Conservation (phyloP, 2,113 vertebrate genomes). For the Lepidothrix coronata region DNA sequence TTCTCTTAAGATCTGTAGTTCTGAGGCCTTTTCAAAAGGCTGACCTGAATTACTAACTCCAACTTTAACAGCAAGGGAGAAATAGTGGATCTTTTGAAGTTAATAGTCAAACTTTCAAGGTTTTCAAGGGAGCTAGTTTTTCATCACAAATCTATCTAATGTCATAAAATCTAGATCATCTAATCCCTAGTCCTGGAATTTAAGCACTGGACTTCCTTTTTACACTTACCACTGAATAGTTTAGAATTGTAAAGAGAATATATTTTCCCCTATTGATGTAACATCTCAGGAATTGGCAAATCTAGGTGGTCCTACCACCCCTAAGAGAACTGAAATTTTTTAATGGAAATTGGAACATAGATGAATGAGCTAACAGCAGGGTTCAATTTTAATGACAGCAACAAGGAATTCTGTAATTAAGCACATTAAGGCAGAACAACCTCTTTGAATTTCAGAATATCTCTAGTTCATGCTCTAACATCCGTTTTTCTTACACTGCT, state of each 20-base stretch:
- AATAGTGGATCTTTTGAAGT: constrained; percentile 1
- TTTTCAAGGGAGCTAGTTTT: constrained; percentile 26
- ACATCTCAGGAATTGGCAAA: not conserved
- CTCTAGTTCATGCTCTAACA: constrained; percentile 47
- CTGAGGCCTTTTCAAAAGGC: constrained; percentile 22
- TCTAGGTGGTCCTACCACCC: constrained; percentile 41
- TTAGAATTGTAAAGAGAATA: constrained; percentile 27
- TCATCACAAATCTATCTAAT: constrained; percentile 16
- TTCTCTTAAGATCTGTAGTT: not conserved
- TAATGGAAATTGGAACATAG: constrained; percentile 45
- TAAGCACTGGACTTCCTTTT: constrained; percentile 17
- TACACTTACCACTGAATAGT: not conserved
- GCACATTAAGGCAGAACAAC: constrained; percentile 58
- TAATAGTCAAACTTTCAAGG: constrained; percentile 24
- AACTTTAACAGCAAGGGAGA: constrained; percentile 25
- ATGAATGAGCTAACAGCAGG: constrained; percentile 59
- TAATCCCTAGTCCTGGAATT: constrained; percentile 22
- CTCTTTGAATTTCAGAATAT: constrained; percentile 64
- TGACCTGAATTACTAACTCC: constrained; percentile 27
- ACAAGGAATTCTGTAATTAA: constrained; percentile 61
- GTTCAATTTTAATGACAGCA: constrained; percentile 65
- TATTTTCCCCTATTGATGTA: constrained; percentile 36
- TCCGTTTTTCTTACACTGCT: constrained; percentile 45
- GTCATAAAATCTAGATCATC: constrained; percentile 23
- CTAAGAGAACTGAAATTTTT: constrained; percentile 5